Evolutionary conservation across 2,797 vertebrate genomes (phyloP), one percentile per base, ranked within the genome.

Genomic region (Pteronotus mesoamericanus): DNA sequence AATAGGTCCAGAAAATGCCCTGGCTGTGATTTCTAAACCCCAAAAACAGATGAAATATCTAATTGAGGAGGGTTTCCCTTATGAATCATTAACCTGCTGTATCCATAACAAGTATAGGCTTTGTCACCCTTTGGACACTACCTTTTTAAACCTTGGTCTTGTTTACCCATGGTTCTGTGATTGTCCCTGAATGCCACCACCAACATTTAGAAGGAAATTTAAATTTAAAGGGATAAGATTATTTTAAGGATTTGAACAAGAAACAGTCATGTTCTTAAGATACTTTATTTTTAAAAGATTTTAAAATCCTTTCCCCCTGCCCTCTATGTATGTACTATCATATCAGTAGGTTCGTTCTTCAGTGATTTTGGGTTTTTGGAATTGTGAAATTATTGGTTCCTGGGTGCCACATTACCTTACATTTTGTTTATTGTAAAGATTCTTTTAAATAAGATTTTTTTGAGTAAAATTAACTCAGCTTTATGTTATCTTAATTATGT

Each of bases 391-490:
- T 59, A 68, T 64, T 93, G 83, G 15, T 89, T 94, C 32, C 57
- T 77, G 39, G 46, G 39, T 85, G 21, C 14, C 2, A 14, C 84
- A 15, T 89, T 94, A 86, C 42, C 22, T 96, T 91, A 82, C 26
- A 75, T 51, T 91, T 57, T 86, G 32, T 71, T 87, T 89, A 48
- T 75, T 59, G 39, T 68, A 92, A 94, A 94, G 26, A 2, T 21
- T 26, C 24, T 55, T 71, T 78, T 92, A 96, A 89, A 75, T 85
- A 82, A 91, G 74, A 89, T 89, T 95, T 92, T 83, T 61, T 75
- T 19, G 87, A 82, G 74, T 86, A 72, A 91, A 95, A 83, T 94
- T 69, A 71, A 69, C 61, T 48, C 39, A 64, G 68, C 42, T 91
- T 90, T 77, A 32, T 48, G 22, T 72, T 83, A 82, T 82, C 16